Evolutionary conservation across 2,797 vertebrate species (phyloP).

Genomic region (Spea hammondii): DNA sequence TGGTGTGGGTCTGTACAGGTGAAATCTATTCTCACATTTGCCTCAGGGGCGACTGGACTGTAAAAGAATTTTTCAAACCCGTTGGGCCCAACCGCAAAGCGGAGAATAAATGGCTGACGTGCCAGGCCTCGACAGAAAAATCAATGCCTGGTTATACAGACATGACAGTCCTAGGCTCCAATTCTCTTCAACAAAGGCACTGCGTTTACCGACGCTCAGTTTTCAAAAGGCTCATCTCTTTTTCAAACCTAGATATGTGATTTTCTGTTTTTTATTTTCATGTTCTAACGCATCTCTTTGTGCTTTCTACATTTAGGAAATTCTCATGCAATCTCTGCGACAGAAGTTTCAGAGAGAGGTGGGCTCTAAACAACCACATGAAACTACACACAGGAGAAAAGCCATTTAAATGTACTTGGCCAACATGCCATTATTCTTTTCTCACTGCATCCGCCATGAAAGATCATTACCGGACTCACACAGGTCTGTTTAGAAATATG

Average conservation of each 20-base stretch:
- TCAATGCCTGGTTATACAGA: conserved; percentile 99
- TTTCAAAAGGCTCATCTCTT: conserved; percentile 49
- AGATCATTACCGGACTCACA: conserved; percentile 97
- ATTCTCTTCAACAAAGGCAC: conserved; percentile 66
- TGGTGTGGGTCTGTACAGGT: conserved; percentile 93
- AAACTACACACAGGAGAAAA: conserved; percentile 97
- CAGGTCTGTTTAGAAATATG: conserved; percentile 74
- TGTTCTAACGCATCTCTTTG: conserved; percentile 1
- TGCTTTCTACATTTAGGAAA: conserved; percentile 74
- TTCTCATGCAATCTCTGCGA: conserved; percentile 93
- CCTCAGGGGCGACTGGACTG: conserved; percentile 94
- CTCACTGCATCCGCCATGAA: conserved; percentile 96
- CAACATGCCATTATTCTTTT: conserved; percentile 95
- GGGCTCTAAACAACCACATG: conserved; percentile 98
- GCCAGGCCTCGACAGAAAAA: conserved; percentile 98
- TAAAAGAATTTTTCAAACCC: conserved; percentile 99
- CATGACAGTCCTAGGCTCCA: conserved; percentile 86
- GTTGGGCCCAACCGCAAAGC: conserved; percentile 96
- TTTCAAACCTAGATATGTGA: conserved; percentile 49
- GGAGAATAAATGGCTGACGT: conserved; percentile 99
- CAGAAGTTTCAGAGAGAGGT: conserved; percentile 94
- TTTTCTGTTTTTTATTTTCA: conserved; percentile 30
- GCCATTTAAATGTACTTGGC: conserved; percentile 93
- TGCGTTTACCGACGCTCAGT: conserved; percentile 57
- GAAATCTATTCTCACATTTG: conserved; percentile 95